phyloP scores from a whole-genome alignment of 2,797 vertebrate species.

The Clarias laeviceps region DNA sequence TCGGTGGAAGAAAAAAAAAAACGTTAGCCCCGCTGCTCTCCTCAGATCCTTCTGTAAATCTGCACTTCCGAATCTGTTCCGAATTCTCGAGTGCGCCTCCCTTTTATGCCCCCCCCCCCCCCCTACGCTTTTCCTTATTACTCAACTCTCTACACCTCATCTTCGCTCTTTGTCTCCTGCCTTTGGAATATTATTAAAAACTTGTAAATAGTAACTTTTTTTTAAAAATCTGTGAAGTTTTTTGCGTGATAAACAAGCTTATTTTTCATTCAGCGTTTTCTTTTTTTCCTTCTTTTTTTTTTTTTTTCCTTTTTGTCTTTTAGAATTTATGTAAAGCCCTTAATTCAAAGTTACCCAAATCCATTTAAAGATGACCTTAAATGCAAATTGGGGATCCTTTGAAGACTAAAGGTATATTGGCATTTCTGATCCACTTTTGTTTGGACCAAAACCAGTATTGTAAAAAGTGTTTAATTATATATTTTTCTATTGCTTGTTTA shows the following conservation, averaged over 20 bases:
- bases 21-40: conserved; percentile 55
- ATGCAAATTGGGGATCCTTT: conserved; percentile 99
- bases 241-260: conserved; percentile 75
- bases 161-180: conserved; percentile 73
- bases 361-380: conserved; percentile 98
- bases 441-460: conserved; percentile 99
- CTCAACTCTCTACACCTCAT: conserved; percentile 5
- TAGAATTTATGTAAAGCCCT: conserved; percentile 99
- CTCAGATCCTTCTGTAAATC: conserved; percentile 88
- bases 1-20: conserved; percentile 66
- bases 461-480: conserved; percentile 99
- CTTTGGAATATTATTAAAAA: conserved; percentile 91
- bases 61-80: conserved; percentile 77
- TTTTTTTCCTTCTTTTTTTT: neutral
- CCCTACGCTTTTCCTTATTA: conserved; percentile 28
- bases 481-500: conserved; percentile 99
- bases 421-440: conserved; percentile 99
- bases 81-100: conserved; percentile 55
- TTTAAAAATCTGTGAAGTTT: conserved; percentile 82
- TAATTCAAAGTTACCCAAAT: conserved; percentile 99
- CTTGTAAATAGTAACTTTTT: conserved; percentile 88
- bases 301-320: conserved; percentile 78
- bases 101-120: conserved; percentile 41
- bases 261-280: conserved; percentile 86
- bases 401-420: conserved; percentile 97